A percentile compares a stretch with the other conserved stretches of the same genome.
Conservation (phyloP, 2,888 invertebrate genomes). For the Orthosia incerta region DNA sequence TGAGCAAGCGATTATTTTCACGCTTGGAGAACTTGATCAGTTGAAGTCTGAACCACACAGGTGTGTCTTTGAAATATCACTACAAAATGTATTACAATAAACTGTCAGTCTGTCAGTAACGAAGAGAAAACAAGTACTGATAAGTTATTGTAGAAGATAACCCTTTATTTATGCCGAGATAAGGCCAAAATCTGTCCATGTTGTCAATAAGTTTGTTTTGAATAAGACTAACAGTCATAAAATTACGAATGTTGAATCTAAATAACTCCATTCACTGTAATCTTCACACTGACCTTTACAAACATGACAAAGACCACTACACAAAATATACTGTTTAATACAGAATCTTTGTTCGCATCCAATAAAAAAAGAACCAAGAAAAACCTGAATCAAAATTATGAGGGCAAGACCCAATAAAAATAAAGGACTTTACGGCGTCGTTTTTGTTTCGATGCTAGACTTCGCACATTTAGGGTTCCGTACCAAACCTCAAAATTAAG, state of each 20-base stretch:
- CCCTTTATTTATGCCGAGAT: conserved; percentile 76
- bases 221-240: conserved; percentile 48
- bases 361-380: conserved; percentile 18
- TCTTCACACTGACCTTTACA: conserved; percentile 46
- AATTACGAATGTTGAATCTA: conserved; percentile 44
- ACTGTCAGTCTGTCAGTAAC: conserved; percentile 66
- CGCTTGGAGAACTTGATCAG: conserved; percentile 10
- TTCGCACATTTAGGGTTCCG: too few species aligned
- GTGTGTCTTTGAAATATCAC: conserved; percentile 59
- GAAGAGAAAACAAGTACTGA: conserved; percentile 76
- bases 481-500: too few species aligned
- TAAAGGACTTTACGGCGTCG: conserved; percentile 16
- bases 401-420: conserved; percentile 23
- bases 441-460: conserved; percentile 5
- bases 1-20: neutral
- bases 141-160: conserved; percentile 77
- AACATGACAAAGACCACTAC: conserved; percentile 28
- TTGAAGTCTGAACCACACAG: conserved; percentile 33
- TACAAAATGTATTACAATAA: conserved; percentile 51
- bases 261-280: conserved; percentile 42
- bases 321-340: conserved; percentile 23
- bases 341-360: conserved; percentile 12
- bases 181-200: conserved; percentile 74
- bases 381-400: conserved; percentile 26
- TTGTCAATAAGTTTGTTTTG: conserved; percentile 72